Evolutionary conservation across 1,140 invertebrate genomes (phyloP).

Genomic region (Grapholita molesta): DNA sequence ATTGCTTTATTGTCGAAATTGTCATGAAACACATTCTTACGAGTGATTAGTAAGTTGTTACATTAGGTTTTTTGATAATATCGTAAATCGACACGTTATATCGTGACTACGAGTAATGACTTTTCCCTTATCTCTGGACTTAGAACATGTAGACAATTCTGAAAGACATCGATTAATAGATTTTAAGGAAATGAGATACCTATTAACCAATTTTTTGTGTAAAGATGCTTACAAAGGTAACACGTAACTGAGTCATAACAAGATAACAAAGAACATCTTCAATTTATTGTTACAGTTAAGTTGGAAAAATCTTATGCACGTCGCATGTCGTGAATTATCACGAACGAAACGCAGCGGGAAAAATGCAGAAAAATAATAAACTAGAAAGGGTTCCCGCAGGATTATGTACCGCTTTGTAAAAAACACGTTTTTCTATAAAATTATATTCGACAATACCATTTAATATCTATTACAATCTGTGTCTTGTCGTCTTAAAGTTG

Average conservation of each 20-base stretch:
- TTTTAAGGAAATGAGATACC: too few species aligned
- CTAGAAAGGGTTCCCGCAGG: slow-evolving; percentile 19
- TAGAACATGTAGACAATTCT: too few species aligned
- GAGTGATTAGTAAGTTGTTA: not conserved
- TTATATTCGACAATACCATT: slow-evolving; percentile 29
- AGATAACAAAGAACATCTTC: not conserved
- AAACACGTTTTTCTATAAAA: slow-evolving; percentile 47
- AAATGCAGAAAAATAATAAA: not conserved
- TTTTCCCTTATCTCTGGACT: not conserved
- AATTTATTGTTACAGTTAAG: not conserved
- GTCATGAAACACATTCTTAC: not conserved
- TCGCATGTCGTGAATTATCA: not conserved
- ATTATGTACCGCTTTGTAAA: slow-evolving; percentile 31
- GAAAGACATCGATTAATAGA: too few species aligned
- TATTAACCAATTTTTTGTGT: too few species aligned
- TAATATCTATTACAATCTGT: not conserved
- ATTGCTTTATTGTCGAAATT: slow-evolving; percentile 3
- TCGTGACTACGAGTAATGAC: not conserved
- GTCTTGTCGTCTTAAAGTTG: not conserved
- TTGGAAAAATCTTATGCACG: not conserved
- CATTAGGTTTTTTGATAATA: not conserved
- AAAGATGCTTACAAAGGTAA: too few species aligned
- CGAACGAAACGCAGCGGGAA: not conserved
- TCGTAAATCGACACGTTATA: not conserved
- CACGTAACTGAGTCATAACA: too few species aligned